These are phyloP conservation scores for Scaptodrosophila latifasciaeformis DNA, from an alignment of 2,888 invertebrate genomes.

Conservation along the genomic window DNA sequence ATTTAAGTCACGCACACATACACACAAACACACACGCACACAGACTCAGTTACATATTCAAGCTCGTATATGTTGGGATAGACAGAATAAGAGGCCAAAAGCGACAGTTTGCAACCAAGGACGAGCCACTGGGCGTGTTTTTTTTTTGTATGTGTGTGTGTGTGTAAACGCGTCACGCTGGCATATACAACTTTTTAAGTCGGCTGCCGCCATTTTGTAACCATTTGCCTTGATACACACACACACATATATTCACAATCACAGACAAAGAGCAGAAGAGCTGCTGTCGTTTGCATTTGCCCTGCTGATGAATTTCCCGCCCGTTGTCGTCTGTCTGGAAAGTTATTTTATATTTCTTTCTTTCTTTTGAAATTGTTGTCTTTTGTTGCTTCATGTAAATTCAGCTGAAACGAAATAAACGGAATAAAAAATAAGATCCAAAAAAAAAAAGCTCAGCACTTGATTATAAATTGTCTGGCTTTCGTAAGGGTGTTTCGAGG, in stretches of 20 bases:
- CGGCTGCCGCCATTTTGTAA: slow-evolving; percentile 63
- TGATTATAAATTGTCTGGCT: neutral
- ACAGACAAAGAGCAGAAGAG: slow-evolving; percentile 25
- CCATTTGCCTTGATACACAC: slow-evolving; percentile 60
- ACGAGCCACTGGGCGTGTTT: slow-evolving; percentile 33
- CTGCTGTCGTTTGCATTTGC: slow-evolving; percentile 11
- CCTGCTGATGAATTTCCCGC: slow-evolving; percentile 54
- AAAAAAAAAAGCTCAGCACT: slow-evolving; percentile 33
- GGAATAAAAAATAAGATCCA: no score
- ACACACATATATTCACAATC: slow-evolving; percentile 23
- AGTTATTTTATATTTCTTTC: slow-evolving; percentile 42
- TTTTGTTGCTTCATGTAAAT: no score
- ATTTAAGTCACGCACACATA: slow-evolving; percentile 50
- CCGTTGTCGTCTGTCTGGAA: slow-evolving; percentile 40
- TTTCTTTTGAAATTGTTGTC: no score
- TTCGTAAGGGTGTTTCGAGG: neutral
- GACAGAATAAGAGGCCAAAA: neutral
- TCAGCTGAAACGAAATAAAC: no score
- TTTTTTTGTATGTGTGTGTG: neutral
- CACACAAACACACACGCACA: no score
- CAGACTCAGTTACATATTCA: neutral
- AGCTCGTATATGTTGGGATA: no score
- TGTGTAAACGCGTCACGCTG: neutral
- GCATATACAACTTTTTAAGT: slow-evolving; percentile 35
- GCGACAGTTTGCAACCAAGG: slow-evolving; percentile 53